These are phyloP conservation scores for Habropoda laboriosa DNA, from an alignment of 1,140 invertebrate genomes.

Conservation along the genomic window DNA sequence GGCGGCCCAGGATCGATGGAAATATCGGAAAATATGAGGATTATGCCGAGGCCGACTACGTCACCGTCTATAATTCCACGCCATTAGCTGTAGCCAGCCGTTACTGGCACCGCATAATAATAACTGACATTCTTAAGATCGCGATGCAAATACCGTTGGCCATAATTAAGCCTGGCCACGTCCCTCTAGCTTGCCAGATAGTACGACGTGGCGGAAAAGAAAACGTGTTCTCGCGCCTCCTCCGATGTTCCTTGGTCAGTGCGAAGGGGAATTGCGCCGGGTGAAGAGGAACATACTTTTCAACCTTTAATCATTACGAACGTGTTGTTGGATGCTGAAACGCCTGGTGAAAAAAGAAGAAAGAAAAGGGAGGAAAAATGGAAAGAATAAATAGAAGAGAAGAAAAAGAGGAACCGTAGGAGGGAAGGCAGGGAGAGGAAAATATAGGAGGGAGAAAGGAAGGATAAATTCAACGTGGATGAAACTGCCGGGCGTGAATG, in stretches of 20 bases:
- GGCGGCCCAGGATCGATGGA: constrained; percentile 52
- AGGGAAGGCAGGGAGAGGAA: background rate
- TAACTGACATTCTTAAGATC: constrained; percentile 60
- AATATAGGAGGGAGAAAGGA: background rate
- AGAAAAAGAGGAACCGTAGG: too few relatives aligned
- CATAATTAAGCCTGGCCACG: constrained; percentile 53
- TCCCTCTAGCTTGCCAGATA: too few relatives aligned
- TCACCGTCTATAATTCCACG: constrained; percentile 43
- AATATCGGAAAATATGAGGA: constrained; percentile 67
- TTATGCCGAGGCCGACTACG: constrained; percentile 39
- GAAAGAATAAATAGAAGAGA: background rate
- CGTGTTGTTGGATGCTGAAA: background rate
- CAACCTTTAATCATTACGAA: constrained; percentile 30
- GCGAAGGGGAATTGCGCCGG: background rate
- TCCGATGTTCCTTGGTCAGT: background rate
- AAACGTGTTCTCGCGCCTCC: constrained; percentile 21
- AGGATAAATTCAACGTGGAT: constrained; percentile 5
- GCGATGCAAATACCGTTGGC: constrained; percentile 50
- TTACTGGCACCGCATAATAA: constrained; percentile 61
- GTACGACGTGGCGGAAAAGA: constrained; percentile 5
- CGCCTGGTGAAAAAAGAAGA: background rate
- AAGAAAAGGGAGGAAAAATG: too few relatives aligned
- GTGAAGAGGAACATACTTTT: background rate
- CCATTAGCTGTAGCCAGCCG: constrained; percentile 36
- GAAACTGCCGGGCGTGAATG: constrained; percentile 23